Conservation (phyloP, 53 echinoderm and acorn worm species). For the Hippasteria phrygiana region DNA sequence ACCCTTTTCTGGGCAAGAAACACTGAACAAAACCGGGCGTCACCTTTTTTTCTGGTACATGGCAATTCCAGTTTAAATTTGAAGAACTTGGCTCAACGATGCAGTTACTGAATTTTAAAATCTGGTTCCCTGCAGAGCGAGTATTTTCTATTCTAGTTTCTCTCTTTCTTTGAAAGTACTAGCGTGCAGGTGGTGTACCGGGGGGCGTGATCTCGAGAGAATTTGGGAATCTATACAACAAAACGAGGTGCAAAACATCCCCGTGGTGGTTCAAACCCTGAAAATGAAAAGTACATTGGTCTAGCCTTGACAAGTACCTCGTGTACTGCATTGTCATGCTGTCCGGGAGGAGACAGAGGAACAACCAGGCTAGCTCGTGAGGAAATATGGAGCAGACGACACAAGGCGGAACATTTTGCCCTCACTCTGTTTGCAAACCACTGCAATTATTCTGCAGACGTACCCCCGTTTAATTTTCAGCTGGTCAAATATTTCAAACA, state of each 20-base stretch:
- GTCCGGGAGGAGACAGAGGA: background rate
- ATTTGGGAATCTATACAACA: background rate
- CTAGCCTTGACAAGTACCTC: background rate
- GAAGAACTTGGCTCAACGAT: no score
- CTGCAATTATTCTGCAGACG: constrained; percentile 36
- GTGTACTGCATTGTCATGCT: background rate
- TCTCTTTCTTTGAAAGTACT: constrained; percentile 25
- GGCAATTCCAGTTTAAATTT: no score
- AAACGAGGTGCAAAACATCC: background rate
- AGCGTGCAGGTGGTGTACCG: constrained; percentile 27
- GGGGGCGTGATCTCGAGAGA: constrained; percentile 15
- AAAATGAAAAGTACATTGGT: constrained; percentile 35
- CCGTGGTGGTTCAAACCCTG: background rate
- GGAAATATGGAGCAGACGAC: constrained; percentile 20
- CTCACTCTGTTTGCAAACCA: constrained; percentile 43
- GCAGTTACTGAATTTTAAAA: no score
- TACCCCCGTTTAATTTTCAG: constrained; percentile 36
- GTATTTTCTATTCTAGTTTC: background rate
- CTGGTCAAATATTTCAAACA: constrained; percentile 40
- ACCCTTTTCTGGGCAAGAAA: no score
- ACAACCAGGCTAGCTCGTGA: constrained; percentile 29
- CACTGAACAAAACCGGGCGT: no score
- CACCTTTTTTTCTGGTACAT: no score
- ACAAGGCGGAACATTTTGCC: constrained; percentile 25
- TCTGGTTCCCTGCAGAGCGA: no score